phyloP scores from a whole-genome alignment of 2,113 vertebrate genomes.

The Mionectes macconnelli region DNA sequence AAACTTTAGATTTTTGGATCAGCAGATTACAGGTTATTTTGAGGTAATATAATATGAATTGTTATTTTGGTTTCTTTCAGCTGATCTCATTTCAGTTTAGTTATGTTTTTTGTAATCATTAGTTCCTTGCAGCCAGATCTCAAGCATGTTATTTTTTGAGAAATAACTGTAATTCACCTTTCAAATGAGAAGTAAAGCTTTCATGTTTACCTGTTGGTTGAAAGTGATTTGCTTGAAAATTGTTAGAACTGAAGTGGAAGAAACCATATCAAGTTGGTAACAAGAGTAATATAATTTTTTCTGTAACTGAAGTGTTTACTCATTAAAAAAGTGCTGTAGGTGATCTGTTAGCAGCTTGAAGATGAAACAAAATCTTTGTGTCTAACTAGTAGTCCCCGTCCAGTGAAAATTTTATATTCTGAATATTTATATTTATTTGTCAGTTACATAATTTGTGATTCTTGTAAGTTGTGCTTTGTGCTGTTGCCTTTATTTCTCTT shows the following conservation, averaged over 20 bases:
- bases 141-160: background rate
- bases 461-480: background rate
- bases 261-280: background rate
- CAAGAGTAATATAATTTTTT: background rate
- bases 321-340: background rate
- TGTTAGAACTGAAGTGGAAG: background rate
- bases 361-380: background rate
- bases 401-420: background rate
- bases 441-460: background rate
- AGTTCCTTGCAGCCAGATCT: background rate
- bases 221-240: background rate
- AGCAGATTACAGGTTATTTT: background rate
- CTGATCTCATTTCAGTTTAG: background rate
- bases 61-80: background rate
- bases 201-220: background rate
- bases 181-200: background rate
- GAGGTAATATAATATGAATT: background rate
- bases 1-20: background rate
- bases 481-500: background rate
- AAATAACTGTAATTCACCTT: background rate
- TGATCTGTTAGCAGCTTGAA: background rate
- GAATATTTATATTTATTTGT: background rate
- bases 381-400: background rate
- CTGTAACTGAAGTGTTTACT: background rate
- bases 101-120: background rate